Evolutionary conservation across 2,888 invertebrate species (phyloP).

Genomic region (Gnatocerus cornutus): DNA sequence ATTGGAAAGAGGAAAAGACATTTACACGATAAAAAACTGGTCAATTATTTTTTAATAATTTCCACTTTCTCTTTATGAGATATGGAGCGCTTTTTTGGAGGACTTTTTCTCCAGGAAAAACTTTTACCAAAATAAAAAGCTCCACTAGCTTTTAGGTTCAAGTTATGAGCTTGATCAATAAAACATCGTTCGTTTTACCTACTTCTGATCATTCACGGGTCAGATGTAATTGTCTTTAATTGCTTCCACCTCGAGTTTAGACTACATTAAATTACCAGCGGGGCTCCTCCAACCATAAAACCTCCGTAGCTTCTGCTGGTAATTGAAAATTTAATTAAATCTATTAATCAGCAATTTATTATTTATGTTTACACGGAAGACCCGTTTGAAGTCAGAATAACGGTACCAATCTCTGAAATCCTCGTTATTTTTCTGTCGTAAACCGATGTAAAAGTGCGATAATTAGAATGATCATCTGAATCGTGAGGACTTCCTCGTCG

Average conservation of each 20-base stretch:
- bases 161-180: background rate
- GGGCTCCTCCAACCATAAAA: conserved; percentile 25
- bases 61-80: conserved; percentile 1
- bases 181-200: background rate
- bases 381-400: conserved; percentile 23
- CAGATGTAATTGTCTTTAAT: background rate
- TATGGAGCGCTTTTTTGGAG: background rate
- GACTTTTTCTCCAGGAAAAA: background rate
- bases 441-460: conserved; percentile 16
- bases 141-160: too few species aligned
- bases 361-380: conserved; percentile 33
- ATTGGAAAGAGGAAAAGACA: conserved; percentile 7
- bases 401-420: conserved; percentile 10
- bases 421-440: conserved; percentile 3
- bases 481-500: conserved; percentile 10
- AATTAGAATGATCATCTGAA: conserved; percentile 9
- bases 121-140: too few species aligned
- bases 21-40: background rate
- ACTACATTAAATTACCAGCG: conserved; percentile 8
- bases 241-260: background rate
- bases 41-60: conserved; percentile 4
- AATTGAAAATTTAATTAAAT: conserved; percentile 45
- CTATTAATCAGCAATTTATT: conserved; percentile 44
- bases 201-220: background rate
- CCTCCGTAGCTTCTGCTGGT: conserved; percentile 21